A percentile compares a stretch with the other conserved stretches of the same genome.
Evolutionary conservation across 1,140 invertebrate genomes (phyloP).

Genomic region (Drosophila lacertosa): DNA sequence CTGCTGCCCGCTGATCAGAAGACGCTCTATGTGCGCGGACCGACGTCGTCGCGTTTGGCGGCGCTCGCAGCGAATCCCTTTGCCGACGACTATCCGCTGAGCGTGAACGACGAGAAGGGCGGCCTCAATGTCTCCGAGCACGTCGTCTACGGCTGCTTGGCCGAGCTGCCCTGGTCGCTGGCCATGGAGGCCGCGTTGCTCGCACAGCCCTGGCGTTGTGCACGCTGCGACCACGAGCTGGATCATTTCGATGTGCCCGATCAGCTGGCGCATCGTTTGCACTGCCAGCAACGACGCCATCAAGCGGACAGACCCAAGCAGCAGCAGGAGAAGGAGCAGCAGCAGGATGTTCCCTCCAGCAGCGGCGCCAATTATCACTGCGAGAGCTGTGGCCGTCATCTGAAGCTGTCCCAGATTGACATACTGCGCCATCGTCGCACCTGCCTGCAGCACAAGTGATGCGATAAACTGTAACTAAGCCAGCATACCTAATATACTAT

Average conservation of each 20-base stretch:
- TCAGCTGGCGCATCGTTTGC: slow-evolving; percentile 84
- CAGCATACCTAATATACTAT: neutral
- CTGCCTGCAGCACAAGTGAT: slow-evolving; percentile 72
- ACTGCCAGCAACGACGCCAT: slow-evolving; percentile 54
- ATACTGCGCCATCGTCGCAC: slow-evolving; percentile 90
- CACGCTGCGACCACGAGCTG: slow-evolving; percentile 84
- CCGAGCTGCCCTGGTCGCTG: slow-evolving; percentile 87
- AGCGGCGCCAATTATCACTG: slow-evolving; percentile 87
- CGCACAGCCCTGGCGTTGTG: slow-evolving; percentile 86
- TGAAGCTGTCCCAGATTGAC: slow-evolving; percentile 90
- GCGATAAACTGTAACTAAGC: neutral
- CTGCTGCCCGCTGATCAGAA: slow-evolving; percentile 95
- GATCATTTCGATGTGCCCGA: slow-evolving; percentile 85
- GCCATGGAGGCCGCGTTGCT: slow-evolving; percentile 85
- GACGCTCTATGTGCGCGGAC: slow-evolving; percentile 86
- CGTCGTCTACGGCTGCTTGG: slow-evolving; percentile 92
- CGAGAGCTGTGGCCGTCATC: slow-evolving; percentile 87
- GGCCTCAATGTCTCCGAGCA: slow-evolving; percentile 92
- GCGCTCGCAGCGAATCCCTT: slow-evolving; percentile 89
- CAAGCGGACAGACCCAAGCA: too few relatives aligned
- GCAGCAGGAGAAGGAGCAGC: too few relatives aligned
- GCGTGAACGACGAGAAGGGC: slow-evolving; percentile 90
- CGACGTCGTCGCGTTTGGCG: slow-evolving; percentile 62
- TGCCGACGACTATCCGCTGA: slow-evolving; percentile 86
- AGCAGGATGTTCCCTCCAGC: neutral